Evolutionary conservation across 2,797 vertebrate genomes (phyloP), one percentile per base, ranked within the genome.

Genomic region (Hephaestus fuliginosus): DNA sequence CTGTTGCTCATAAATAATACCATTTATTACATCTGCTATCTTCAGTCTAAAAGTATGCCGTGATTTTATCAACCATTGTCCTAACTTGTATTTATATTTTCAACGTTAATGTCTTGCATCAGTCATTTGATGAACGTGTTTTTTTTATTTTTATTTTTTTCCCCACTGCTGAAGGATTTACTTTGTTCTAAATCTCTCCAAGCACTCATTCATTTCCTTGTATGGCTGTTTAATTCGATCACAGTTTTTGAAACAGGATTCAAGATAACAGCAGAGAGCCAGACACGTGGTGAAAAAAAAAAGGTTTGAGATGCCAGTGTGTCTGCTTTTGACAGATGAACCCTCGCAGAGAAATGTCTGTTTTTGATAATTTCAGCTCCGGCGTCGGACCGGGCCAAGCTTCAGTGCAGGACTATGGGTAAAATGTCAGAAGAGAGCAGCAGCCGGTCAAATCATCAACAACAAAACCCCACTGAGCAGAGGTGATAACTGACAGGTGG

Each of bases 301-400:
- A 85, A 4, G 33, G 20, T 28, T 39, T 33, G 33, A 64, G 61
- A 80, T 70, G 70, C 70, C 73, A 22, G 12, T 61, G 25, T 25
- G 72, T 58, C 17, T 39, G 14, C 70, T 43, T 78, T 70, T 73
- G 36, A 81, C 55, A 0, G 66, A 76, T 77, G 56, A 81, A 62
- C 9, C 43, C 18, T 7, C 0, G 53, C 17, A 44, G 28, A 68
- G 36, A 46, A 17, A 66, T 6, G 39, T 70, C 85, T 82, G 82
- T 0, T 82, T 80, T 82, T 72, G 46, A 86, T 85, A 61, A 81
- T 82, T 73, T 66, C n/a, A 15, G 43, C 70, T 68, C 14, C 30
- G 25, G 41, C 17, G 41, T 44, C 3, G 10, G 18, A 39, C 61
- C 2, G 5, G 46, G 14, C 41, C n/a, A 52, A 43, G 56, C 53